These are phyloP conservation scores for Pollimyrus isidori DNA, from an alignment of 2,113 vertebrate genomes.

Conservation along the genomic window DNA sequence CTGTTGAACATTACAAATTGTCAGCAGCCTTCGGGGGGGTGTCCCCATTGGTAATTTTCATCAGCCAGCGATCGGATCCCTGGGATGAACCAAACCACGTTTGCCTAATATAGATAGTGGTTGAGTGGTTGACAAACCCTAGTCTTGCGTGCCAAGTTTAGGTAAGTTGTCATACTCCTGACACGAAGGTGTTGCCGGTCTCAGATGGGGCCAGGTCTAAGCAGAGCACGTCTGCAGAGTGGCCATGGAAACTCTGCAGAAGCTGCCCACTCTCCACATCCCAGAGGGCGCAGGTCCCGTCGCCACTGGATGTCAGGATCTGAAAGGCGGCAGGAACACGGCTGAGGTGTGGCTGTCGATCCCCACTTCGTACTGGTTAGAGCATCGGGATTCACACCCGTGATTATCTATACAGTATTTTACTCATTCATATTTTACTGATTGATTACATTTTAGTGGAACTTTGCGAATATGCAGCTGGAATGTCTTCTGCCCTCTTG, in stretches of 20 bases:
- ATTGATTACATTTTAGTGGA: neutral
- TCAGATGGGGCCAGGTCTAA: constrained; percentile 93
- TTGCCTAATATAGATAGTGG: neutral
- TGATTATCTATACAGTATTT: neutral
- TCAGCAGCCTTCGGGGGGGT: neutral
- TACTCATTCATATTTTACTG: neutral
- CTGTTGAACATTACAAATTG: neutral
- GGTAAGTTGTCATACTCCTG: constrained; percentile 70
- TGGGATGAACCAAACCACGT: neutral
- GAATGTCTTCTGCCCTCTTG: constrained; percentile 2
- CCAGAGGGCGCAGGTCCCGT: constrained; percentile 94
- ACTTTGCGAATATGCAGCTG: neutral
- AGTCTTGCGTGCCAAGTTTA: too few relatives aligned
- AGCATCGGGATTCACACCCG: neutral
- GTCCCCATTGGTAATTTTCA: too few relatives aligned
- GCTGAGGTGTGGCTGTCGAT: neutral
- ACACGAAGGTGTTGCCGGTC: constrained; percentile 95
- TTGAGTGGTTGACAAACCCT: neutral
- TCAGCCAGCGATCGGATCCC: too few relatives aligned
- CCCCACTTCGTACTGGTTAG: neutral
- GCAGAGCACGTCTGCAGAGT: constrained; percentile 92
- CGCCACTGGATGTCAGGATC: constrained; percentile 94
- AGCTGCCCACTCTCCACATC: constrained; percentile 99
- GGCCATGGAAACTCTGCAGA: constrained; percentile 96
- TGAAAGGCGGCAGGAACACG: constrained; percentile 35